These are phyloP conservation scores for Hesperophylax magnus DNA, from an alignment of 1,140 invertebrate species.

Conservation along the genomic window DNA sequence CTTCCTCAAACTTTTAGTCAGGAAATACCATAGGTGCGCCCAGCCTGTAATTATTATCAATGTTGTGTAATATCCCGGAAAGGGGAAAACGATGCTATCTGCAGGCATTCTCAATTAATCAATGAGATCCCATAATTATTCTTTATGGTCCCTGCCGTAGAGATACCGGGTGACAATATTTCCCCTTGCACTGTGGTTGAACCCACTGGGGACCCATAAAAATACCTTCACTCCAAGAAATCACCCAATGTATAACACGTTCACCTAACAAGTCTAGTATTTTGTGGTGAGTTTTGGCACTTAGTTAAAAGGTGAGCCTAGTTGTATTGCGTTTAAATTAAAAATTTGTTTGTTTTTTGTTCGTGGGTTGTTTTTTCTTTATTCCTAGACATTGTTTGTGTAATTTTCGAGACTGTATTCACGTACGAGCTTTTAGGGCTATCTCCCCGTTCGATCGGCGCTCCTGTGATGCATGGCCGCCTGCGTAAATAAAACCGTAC, in stretches of 20 bases:
- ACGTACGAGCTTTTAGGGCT: slow-evolving; percentile 36
- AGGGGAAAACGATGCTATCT: slow-evolving; percentile 43
- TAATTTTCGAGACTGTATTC: not conserved
- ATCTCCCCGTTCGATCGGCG: slow-evolving; percentile 51
- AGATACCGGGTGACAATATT: slow-evolving; percentile 38
- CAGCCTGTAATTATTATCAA: no score
- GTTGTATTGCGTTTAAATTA: no score
- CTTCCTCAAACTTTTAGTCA: no score
- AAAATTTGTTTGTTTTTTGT: no score
- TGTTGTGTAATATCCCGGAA: not conserved
- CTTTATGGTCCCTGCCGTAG: slow-evolving; percentile 26
- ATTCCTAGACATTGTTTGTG: slow-evolving; percentile 9
- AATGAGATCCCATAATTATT: slow-evolving; percentile 38
- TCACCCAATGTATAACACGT: slow-evolving; percentile 28
- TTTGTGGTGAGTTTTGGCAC: not conserved
- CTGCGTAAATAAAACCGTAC: slow-evolving; percentile 49
- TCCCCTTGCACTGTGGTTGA: slow-evolving; percentile 12
- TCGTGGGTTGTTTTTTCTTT: not conserved
- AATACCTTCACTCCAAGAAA: slow-evolving; percentile 50
- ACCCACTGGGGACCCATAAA: slow-evolving; percentile 52
- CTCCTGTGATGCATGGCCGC: slow-evolving; percentile 52
- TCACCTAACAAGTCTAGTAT: not conserved
- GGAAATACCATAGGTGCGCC: no score
- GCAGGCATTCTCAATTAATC: slow-evolving; percentile 49
- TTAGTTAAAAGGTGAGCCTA: not conserved